phyloP scores from a whole-genome alignment of 2,113 vertebrate genomes.

The Colistium nudipinnis region DNA sequence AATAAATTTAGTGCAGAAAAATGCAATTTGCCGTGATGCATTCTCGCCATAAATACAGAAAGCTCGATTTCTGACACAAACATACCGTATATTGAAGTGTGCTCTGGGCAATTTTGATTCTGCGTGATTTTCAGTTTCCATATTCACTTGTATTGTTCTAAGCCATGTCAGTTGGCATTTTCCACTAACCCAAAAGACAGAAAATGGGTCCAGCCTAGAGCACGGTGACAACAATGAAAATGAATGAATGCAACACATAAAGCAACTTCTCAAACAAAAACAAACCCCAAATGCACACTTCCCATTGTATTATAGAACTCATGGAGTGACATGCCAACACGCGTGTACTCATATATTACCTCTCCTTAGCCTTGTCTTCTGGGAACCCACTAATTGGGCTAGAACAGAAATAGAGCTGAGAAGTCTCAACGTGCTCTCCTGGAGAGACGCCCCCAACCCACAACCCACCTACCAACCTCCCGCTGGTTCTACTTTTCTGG shows the following conservation, averaged over 20 bases:
- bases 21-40: neutral
- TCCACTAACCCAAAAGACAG: slow-evolving; percentile 6
- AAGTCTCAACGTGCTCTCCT: slow-evolving; percentile 74
- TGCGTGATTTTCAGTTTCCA: neutral
- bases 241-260: slow-evolving; percentile 49
- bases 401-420: slow-evolving; percentile 82
- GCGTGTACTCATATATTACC: slow-evolving; percentile 63
- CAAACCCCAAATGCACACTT: slow-evolving; percentile 41
- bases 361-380: slow-evolving; percentile 74
- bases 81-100: neutral
- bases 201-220: slow-evolving; percentile 16
- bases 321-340: slow-evolving; percentile 65
- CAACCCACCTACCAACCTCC: slow-evolving; percentile 73
- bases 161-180: slow-evolving; percentile 1
- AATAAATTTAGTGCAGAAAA: slow-evolving; percentile 1
- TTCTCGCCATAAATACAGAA: slow-evolving; percentile 1
- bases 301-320: slow-evolving; percentile 42
- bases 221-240: slow-evolving; percentile 40
- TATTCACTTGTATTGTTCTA: neutral
- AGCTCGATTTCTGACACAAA: too few species aligned
- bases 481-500: slow-evolving; percentile 75
- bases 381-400: slow-evolving; percentile 82
- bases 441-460: slow-evolving; percentile 74
- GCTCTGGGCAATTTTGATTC: neutral
- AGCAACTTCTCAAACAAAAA: slow-evolving; percentile 47